Evolutionary conservation across 1,140 invertebrate species (phyloP), one percentile per base, ranked within the genome.

Genomic region (Meloidogyne chitwoodi): DNA sequence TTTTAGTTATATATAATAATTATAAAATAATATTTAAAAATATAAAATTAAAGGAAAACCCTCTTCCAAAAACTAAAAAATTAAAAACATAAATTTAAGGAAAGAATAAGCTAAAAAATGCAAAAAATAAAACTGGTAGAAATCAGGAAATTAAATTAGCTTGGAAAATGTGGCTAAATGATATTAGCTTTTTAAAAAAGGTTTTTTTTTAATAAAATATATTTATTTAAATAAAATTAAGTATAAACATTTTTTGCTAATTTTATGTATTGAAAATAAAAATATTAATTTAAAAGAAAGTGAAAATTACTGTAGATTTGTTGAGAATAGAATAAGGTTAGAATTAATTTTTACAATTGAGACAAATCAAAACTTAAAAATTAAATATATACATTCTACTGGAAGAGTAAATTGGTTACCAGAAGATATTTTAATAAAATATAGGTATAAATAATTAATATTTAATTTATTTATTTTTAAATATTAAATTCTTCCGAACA

Each of bases 281-380:
- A 31, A 22, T n/a, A n/a, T n/a, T 68, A 34, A 26, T 38, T 14
- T 12, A 12, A 41, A 41, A 12, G 38, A 41, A 41, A 29, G 26
- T 16, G 67, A 68, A 68, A 68, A 31, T 24, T 68, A 44, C 34
- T 68, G 67, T 14, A 11, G 48, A 34, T 68, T 68, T 68, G 67
- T 68, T 0, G 67, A 48, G n/a, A 34, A 19, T 22, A 26, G 67
- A 14, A 26, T 68, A 12, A 2, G 67, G 24, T 48, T 44, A 38
- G 67, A 68, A 34, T 68, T 68, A 12, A 12, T 41, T 12, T 41
- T 41, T 41, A 12, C 38, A 16, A 41, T 41, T 14, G 38, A 41
- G 1, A 10, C 2, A 0, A 41, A 41, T 41, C 38, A 41, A 12
- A 41, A 12, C n/a, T n/a, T n/a, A 14, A 2, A 41, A 41, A 41